phyloP scores from a whole-genome alignment of 2,113 vertebrate species.

The Nematolebias whitei region DNA sequence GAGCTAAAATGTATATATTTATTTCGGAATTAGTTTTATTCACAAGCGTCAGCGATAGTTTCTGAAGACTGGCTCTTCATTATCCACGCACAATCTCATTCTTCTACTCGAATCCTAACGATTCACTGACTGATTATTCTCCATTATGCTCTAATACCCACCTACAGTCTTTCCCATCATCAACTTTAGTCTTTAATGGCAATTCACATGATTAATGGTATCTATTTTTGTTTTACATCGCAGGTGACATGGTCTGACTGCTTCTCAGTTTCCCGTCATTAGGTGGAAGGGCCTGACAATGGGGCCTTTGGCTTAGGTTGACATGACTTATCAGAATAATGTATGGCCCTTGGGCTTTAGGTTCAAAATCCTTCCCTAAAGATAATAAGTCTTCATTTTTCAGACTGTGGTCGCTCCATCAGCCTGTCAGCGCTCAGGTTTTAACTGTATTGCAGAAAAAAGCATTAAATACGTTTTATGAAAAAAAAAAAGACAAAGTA shows the following conservation, averaged over 20 bases:
- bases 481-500: not conserved
- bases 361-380: constrained; percentile 35
- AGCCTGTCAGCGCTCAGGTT: constrained; percentile 19
- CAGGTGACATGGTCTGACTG: constrained; percentile 63
- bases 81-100: constrained; percentile 40
- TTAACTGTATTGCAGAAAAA: constrained; percentile 21
- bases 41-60: not conserved
- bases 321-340: constrained; percentile 75
- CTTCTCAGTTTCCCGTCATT: constrained; percentile 80
- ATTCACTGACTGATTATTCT: constrained; percentile 68
- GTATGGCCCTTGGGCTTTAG: constrained; percentile 56
- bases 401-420: constrained; percentile 22
- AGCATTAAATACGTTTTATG: constrained; percentile 13
- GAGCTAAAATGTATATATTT: not conserved
- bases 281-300: constrained; percentile 65
- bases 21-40: constrained; percentile 13
- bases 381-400: constrained; percentile 74
- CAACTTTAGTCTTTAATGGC: constrained; percentile 63
- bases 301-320: constrained; percentile 47
- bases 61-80: constrained; percentile 24
- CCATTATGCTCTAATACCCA: constrained; percentile 60
- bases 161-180: constrained; percentile 51
- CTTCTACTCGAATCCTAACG: constrained; percentile 53
- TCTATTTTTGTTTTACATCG: constrained; percentile 78
- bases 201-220: constrained; percentile 75